Conservation (phyloP, 2,797 vertebrate species). For the Ibycter americanus region DNA sequence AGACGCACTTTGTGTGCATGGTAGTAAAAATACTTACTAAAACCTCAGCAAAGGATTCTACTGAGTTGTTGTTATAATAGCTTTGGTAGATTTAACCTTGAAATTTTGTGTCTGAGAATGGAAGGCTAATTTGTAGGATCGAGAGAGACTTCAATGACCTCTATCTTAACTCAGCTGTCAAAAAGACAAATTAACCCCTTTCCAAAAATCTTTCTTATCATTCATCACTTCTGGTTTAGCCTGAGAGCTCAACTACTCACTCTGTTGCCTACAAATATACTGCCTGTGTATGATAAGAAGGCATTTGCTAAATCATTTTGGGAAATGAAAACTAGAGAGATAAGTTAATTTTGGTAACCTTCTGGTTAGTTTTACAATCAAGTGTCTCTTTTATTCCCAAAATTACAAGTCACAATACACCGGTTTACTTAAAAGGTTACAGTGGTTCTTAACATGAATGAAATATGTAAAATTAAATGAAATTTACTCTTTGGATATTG, state of each 20-base stretch:
- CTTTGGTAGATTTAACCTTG: slow-evolving; percentile 42
- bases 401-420: neutral
- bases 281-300: slow-evolving; percentile 8
- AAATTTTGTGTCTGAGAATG: slow-evolving; percentile 2
- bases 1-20: neutral
- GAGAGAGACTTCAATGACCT: slow-evolving; percentile 44
- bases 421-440: neutral
- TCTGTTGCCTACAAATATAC: slow-evolving; percentile 12
- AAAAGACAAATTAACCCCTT: slow-evolving; percentile 69
- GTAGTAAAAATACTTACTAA: neutral
- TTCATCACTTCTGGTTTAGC: slow-evolving; percentile 66
- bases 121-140: slow-evolving; percentile 31
- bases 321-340: neutral
- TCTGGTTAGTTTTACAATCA: neutral
- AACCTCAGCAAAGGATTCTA: neutral
- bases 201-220: slow-evolving; percentile 70
- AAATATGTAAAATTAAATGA: neutral
- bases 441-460: neutral
- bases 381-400: neutral
- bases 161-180: slow-evolving; percentile 68
- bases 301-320: slow-evolving; percentile 10
- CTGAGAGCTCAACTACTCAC: slow-evolving; percentile 2
- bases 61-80: neutral
- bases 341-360: neutral
- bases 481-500: neutral